A percentile compares a stretch with the other conserved stretches of the same genome.
phyloP scores from a whole-genome alignment of 2,113 vertebrate genomes.

The Cephalopholis sonnerati region DNA sequence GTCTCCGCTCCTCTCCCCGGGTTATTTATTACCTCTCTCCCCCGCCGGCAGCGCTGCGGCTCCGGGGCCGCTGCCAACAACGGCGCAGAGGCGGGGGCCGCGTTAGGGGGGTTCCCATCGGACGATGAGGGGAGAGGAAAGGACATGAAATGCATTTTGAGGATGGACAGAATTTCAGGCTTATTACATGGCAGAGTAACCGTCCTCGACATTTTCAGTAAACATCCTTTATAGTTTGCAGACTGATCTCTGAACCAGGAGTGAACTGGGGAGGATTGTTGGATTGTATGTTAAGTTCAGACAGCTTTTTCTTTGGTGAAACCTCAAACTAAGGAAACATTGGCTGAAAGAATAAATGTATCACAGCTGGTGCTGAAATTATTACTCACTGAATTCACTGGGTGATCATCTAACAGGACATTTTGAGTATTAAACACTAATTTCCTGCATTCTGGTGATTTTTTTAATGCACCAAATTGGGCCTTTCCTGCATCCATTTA shows the following conservation, averaged over 20 bases:
- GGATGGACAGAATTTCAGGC: conserved; percentile 22
- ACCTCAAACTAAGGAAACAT: background rate
- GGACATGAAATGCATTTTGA: conserved; percentile 26
- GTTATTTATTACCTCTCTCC: conserved; percentile 97
- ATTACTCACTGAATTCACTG: background rate
- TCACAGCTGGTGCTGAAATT: background rate
- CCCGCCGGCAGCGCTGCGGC: conserved; percentile 93
- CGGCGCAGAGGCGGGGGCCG: conserved; percentile 86
- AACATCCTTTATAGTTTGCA: conserved; percentile 25
- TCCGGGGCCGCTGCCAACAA: conserved; percentile 92
- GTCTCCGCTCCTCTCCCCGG: conserved; percentile 92
- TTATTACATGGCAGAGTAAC: conserved; percentile 29
- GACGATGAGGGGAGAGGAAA: conserved; percentile 61
- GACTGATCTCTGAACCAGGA: background rate
- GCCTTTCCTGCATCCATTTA: no score
- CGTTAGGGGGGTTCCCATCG: conserved; percentile 74
- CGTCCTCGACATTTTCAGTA: conserved; percentile 7
- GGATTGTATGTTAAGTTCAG: background rate
- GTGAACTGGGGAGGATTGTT: background rate
- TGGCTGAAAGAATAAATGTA: background rate
- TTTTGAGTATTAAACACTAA: no score
- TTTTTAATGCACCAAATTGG: no score
- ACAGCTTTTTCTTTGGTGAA: background rate
- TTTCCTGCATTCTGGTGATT: no score
- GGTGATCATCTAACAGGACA: no score